These are phyloP conservation scores for Schizotus pectinicornis DNA, from an alignment of 2,888 invertebrate genomes.

Conservation along the genomic window DNA sequence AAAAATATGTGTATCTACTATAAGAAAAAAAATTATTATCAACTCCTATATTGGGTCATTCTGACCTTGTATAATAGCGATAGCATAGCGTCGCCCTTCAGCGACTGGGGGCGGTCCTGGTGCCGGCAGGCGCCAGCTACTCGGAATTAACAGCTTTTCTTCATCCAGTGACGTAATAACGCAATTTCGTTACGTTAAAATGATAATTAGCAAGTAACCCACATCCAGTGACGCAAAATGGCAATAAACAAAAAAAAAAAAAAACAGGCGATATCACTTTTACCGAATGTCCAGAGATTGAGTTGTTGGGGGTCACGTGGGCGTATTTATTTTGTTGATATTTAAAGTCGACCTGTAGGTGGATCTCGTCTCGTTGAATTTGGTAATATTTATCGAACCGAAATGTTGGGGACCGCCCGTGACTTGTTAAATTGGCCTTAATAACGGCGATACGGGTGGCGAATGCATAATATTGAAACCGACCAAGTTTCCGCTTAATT, in stretches of 20 bases:
- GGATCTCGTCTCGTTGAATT: neutral
- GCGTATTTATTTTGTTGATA: constrained; percentile 16
- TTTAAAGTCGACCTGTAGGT: neutral
- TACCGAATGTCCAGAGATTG: constrained; percentile 5
- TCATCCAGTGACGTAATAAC: constrained; percentile 9
- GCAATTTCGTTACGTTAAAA: constrained; percentile 1
- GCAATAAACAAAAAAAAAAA: constrained; percentile 15
- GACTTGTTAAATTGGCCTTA: too few relatives aligned
- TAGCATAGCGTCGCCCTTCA: too few relatives aligned
- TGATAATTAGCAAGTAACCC: constrained; percentile 15
- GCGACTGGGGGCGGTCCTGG: neutral
- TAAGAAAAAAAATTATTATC: too few relatives aligned
- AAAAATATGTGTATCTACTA: too few relatives aligned
- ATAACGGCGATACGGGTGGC: too few relatives aligned
- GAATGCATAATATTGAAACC: too few relatives aligned
- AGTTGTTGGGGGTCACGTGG: constrained; percentile 13
- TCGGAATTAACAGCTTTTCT: constrained; percentile 1
- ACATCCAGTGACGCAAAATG: constrained; percentile 16
- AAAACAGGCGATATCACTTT: neutral
- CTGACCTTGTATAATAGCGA: too few relatives aligned
- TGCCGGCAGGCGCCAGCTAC: too few relatives aligned
- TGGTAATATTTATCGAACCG: neutral
- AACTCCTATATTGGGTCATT: too few relatives aligned
- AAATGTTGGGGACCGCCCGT: too few relatives aligned
- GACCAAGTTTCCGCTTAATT: too few relatives aligned